A percentile compares a stretch with the other conserved stretches of the same genome.
These are phyloP conservation scores for Podarcis muralis DNA, from an alignment of 2,113 vertebrate genomes.

Conservation along the genomic window DNA sequence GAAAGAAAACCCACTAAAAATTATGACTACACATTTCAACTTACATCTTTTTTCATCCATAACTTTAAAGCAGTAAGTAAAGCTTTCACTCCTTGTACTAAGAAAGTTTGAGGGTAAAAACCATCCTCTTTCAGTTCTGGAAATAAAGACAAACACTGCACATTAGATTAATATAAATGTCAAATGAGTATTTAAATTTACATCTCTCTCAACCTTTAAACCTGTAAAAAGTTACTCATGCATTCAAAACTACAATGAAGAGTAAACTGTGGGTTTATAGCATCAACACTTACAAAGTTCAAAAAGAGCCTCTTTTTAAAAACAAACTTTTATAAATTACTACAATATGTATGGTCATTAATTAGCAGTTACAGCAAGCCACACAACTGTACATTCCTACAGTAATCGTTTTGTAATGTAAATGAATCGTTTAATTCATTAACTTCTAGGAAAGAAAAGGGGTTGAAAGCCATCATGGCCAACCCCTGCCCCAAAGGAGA, in stretches of 20 bases:
- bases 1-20: conserved; percentile 27
- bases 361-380: not conserved
- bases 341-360: not conserved
- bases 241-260: not conserved
- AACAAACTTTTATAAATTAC: not conserved
- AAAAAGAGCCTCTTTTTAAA: not conserved
- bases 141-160: conserved; percentile 10
- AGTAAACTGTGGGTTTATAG: conserved; percentile 20
- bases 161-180: conserved; percentile 32
- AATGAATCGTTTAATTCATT: not conserved
- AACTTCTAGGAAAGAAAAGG: not conserved
- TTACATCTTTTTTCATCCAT: conserved; percentile 97
- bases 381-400: not conserved
- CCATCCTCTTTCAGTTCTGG: conserved; percentile 93
- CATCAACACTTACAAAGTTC: not conserved
- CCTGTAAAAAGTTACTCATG: not conserved
- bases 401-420: not conserved
- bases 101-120: conserved; percentile 88
- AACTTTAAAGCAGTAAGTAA: conserved; percentile 92
- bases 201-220: conserved; percentile 1
- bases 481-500: not conserved
- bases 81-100: conserved; percentile 94
- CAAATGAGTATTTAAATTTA: not conserved
- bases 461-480: not conserved
- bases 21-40: conserved; percentile 49